Evolutionary conservation across 2,113 vertebrate genomes (phyloP).

Genomic region (Lethenteron camtschaticum): DNA sequence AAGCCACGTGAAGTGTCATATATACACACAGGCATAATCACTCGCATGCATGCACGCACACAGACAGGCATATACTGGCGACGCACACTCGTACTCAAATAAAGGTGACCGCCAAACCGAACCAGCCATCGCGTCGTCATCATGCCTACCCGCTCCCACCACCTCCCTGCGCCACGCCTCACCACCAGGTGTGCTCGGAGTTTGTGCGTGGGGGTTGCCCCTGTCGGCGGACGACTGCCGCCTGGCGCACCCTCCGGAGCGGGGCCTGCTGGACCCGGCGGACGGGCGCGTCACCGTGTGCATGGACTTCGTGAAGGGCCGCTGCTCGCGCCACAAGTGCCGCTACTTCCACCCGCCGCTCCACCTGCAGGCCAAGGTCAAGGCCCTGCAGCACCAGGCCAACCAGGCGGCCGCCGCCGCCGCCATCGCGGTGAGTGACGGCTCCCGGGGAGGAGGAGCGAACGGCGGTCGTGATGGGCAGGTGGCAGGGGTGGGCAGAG

Average conservation of each 20-base stretch:
- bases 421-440: neutral
- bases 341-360: slow-evolving; percentile 95
- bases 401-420: slow-evolving; percentile 30
- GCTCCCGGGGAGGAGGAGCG: too few relatives aligned
- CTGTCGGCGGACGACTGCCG: slow-evolving; percentile 86
- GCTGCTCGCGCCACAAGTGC: slow-evolving; percentile 91
- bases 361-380: slow-evolving; percentile 93
- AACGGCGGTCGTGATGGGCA: too few relatives aligned
- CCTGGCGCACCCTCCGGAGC: slow-evolving; percentile 79
- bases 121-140: too few relatives aligned
- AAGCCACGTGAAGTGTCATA: too few relatives aligned
- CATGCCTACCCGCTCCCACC: too few relatives aligned
- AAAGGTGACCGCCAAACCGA: too few relatives aligned
- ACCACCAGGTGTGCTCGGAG: slow-evolving; percentile 69
- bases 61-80: neutral
- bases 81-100: too few relatives aligned
- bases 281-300: slow-evolving; percentile 93
- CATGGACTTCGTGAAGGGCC: slow-evolving; percentile 98
- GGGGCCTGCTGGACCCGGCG: slow-evolving; percentile 73
- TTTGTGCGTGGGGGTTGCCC: slow-evolving; percentile 90
- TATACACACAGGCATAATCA: neutral
- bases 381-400: slow-evolving; percentile 83
- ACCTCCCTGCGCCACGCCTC: too few relatives aligned
- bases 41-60: neutral
- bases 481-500: too few relatives aligned